These are phyloP conservation scores for Melanostigma gelatinosum DNA, from an alignment of 2,113 vertebrate genomes.

Conservation along the genomic window DNA sequence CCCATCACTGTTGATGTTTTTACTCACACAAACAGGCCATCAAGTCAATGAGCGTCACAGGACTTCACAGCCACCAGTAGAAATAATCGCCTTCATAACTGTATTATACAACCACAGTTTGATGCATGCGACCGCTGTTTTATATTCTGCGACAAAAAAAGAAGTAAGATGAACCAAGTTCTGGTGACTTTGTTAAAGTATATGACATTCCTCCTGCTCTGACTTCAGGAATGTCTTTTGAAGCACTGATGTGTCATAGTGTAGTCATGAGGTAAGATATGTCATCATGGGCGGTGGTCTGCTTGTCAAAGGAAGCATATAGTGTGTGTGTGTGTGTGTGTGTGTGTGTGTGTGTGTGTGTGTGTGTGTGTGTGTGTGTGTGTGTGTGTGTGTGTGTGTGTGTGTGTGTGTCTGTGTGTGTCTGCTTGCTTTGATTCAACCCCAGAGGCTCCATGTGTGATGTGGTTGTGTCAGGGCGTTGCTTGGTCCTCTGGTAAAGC, in stretches of 20 bases:
- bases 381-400: constrained; percentile 9
- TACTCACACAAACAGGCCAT: background rate
- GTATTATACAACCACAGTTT: background rate
- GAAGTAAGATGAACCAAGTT: background rate
- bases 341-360: background rate
- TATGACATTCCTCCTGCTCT: background rate
- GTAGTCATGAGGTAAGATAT: constrained; percentile 46
- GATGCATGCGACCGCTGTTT: background rate
- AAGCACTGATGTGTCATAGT: constrained; percentile 34
- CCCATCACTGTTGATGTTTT: background rate
- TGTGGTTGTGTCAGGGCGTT: constrained; percentile 10
- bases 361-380: background rate
- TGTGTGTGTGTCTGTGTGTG: constrained; percentile 5
- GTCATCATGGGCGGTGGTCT: constrained; percentile 54
- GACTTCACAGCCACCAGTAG: background rate
- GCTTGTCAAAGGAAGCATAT: constrained; percentile 19
- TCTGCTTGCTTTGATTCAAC: constrained; percentile 5
- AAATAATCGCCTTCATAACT: background rate
- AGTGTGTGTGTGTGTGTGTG: constrained; percentile 1
- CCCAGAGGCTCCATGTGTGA: constrained; percentile 7
- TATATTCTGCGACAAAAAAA: background rate
- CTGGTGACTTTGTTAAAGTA: background rate
- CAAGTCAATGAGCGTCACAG: constrained; percentile 20
- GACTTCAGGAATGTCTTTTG: constrained; percentile 30
- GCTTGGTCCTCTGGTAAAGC: background rate